These are phyloP conservation scores for Gadus chalcogrammus DNA, from an alignment of 2,113 vertebrate genomes.

Conservation along the genomic window DNA sequence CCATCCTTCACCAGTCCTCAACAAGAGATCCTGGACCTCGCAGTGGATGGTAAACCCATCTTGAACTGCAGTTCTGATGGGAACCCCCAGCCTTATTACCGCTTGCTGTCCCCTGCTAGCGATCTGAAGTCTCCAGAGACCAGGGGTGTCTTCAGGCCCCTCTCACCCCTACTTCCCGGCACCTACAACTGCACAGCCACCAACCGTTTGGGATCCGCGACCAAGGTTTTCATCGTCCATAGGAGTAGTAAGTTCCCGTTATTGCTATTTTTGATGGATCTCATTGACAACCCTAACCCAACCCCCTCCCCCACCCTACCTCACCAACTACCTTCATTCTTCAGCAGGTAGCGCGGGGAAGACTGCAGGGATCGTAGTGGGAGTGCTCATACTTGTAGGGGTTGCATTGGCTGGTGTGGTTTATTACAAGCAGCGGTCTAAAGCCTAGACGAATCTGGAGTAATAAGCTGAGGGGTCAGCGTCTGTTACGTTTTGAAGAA, in stretches of 20 bases:
- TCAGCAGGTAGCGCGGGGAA: constrained; percentile 41
- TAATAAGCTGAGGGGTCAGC: background rate
- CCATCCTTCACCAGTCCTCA: constrained; percentile 31
- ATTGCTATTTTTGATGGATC: background rate
- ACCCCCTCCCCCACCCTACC: background rate
- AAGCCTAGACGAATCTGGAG: background rate
- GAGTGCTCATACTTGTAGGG: constrained; percentile 31
- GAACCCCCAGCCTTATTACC: constrained; percentile 55
- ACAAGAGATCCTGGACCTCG: constrained; percentile 32
- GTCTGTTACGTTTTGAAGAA: constrained; percentile 3
- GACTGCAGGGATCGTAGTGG: constrained; percentile 45
- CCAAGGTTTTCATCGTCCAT: constrained; percentile 54
- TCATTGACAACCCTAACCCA: background rate
- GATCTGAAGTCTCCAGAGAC: background rate
- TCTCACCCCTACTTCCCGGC: constrained; percentile 28
- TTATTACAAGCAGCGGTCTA: constrained; percentile 33
- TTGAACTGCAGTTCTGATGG: constrained; percentile 61
- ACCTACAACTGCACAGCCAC: constrained; percentile 57
- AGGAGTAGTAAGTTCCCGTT: constrained; percentile 40
- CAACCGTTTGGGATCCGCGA: constrained; percentile 19
- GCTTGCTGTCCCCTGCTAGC: constrained; percentile 26
- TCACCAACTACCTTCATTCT: constrained; percentile 12
- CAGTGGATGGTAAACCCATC: background rate
- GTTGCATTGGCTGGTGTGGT: constrained; percentile 29
- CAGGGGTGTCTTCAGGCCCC: constrained; percentile 7